Evolutionary conservation across 2,888 invertebrate genomes (phyloP).

Genomic region (Plebejus anna): DNA sequence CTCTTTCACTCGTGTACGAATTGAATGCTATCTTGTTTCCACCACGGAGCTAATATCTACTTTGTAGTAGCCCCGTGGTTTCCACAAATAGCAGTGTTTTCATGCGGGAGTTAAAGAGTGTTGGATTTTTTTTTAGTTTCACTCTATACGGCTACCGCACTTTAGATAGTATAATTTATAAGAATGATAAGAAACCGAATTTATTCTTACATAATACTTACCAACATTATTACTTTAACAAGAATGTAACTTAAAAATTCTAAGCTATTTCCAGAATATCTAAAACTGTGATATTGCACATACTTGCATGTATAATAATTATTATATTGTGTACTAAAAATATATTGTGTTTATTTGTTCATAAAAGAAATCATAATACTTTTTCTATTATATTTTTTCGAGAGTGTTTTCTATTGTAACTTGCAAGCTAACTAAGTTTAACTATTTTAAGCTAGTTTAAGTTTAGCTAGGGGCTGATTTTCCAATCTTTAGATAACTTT

Average conservation of each 20-base stretch:
- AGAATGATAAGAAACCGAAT: constrained; percentile 27
- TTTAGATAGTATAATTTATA: background rate
- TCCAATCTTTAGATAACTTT: background rate
- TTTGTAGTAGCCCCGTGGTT: too few species aligned
- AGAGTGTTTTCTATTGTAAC: too few species aligned
- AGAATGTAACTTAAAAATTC: background rate
- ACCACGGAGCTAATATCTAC: too few species aligned
- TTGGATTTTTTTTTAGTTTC: background rate
- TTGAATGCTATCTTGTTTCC: too few species aligned
- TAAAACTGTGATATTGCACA: background rate
- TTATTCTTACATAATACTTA: constrained; percentile 13
- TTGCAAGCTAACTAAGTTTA: too few species aligned
- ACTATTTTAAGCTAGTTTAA: background rate
- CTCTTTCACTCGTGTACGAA: too few species aligned
- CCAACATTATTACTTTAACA: background rate
- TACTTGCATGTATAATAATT: background rate
- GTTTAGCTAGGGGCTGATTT: background rate
- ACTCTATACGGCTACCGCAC: background rate
- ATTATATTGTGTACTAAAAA: background rate
- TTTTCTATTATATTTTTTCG: too few species aligned
- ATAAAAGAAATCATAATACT: background rate
- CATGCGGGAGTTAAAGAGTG: too few species aligned
- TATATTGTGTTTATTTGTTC: background rate
- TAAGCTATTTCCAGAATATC: background rate
- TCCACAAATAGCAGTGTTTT: too few species aligned